phyloP scores from a whole-genome alignment of 1,140 invertebrate species.

The Orussus abietinus region DNA sequence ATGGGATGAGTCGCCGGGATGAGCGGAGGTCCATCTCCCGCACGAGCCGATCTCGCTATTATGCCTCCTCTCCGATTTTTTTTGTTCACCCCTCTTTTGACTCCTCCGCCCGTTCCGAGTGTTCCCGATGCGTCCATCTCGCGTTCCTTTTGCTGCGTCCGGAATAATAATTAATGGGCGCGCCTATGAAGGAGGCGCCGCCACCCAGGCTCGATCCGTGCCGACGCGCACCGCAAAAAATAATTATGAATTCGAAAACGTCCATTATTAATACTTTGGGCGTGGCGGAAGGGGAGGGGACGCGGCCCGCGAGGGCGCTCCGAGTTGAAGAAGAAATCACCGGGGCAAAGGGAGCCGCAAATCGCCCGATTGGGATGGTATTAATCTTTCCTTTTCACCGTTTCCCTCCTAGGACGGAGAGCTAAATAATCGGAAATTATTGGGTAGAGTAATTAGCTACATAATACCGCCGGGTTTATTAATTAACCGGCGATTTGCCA shows the following conservation, averaged over 20 bases:
- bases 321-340: conserved; percentile 2
- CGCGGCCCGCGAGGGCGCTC: not conserved
- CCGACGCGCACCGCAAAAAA: conserved; percentile 27
- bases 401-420: not conserved
- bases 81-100: conserved; percentile 5
- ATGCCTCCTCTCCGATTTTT: conserved; percentile 13
- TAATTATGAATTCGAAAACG: conserved; percentile 31
- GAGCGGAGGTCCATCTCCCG: conserved; percentile 5
- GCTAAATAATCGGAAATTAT: conserved; percentile 14
- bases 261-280: conserved; percentile 1
- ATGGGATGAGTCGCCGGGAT: too few relatives aligned
- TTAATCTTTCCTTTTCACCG: conserved; percentile 14
- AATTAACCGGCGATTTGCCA: not conserved
- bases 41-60: conserved; percentile 7
- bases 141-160: conserved; percentile 8
- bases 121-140: conserved; percentile 2
- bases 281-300: conserved; percentile 3
- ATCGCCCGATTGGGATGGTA: conserved; percentile 13
- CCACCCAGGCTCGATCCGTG: conserved; percentile 26
- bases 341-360: not conserved
- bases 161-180: conserved; percentile 32
- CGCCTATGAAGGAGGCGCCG: conserved; percentile 28
- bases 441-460: too few relatives aligned
- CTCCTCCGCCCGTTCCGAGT: conserved; percentile 10
- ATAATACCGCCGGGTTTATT: conserved; percentile 19